phyloP scores from a whole-genome alignment of 2,888 invertebrate genomes.

The Eremobia ochroleuca region DNA sequence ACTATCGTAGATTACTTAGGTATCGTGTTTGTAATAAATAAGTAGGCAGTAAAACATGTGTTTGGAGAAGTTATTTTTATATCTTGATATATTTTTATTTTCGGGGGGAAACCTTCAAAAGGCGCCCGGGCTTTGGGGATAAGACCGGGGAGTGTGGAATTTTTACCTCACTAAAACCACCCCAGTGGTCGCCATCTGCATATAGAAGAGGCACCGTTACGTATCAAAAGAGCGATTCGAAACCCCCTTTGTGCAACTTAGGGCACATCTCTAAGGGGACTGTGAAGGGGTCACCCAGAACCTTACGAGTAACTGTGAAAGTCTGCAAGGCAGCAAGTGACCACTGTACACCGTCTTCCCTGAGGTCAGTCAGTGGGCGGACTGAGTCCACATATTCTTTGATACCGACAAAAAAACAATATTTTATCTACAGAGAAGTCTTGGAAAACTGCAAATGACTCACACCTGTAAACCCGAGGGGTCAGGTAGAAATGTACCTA shows the following conservation, averaged over 20 bases:
- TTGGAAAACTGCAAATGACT: background rate
- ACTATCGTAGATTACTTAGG: background rate
- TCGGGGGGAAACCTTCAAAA: background rate
- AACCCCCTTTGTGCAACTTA: too few relatives aligned
- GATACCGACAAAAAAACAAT: background rate
- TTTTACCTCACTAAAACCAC: too few relatives aligned
- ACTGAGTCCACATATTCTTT: background rate
- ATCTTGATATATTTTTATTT: background rate
- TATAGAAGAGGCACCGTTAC: too few relatives aligned
- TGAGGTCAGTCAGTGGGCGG: background rate
- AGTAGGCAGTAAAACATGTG: background rate
- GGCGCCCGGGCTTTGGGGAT: too few relatives aligned
- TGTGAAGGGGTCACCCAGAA: background rate
- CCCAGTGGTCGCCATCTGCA: too few relatives aligned
- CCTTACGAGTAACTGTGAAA: background rate
- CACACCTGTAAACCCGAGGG: background rate
- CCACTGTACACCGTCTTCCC: background rate
- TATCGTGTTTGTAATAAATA: conserved; percentile 1
- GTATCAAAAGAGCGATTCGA: too few relatives aligned
- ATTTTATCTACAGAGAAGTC: background rate
- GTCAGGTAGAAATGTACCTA: too few relatives aligned
- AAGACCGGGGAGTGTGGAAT: too few relatives aligned
- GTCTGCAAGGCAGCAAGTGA: background rate
- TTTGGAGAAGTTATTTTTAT: background rate
- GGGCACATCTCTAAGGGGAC: too few relatives aligned